Conservation (phyloP, 2,113 vertebrate genomes). For the Cyphomyrus plagiostoma region DNA sequence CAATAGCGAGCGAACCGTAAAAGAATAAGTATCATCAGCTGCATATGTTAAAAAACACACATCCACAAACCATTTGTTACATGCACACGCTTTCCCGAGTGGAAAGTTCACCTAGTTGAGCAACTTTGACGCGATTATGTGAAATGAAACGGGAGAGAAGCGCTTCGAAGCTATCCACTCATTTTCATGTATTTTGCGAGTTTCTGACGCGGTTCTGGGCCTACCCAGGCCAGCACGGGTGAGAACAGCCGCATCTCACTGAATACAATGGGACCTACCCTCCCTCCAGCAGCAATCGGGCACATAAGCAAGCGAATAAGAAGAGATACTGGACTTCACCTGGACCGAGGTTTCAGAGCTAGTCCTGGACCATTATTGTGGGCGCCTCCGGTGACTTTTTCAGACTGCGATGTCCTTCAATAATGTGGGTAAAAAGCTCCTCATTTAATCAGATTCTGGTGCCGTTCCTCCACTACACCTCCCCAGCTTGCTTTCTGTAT, state of each 20-base stretch:
- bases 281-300: conserved; percentile 53
- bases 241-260: conserved; percentile 69
- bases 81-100: not conserved
- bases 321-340: conserved; percentile 59
- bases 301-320: conserved; percentile 52
- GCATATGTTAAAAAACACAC: not conserved
- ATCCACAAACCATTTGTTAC: not conserved
- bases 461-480: conserved; percentile 71
- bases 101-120: not conserved
- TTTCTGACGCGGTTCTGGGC: conserved; percentile 57
- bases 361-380: conserved; percentile 61
- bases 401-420: conserved; percentile 61
- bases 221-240: conserved; percentile 61
- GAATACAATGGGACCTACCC: conserved; percentile 65
- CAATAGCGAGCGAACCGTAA: not conserved
- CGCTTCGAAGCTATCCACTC: conserved; percentile 24
- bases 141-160: not conserved
- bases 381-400: conserved; percentile 53
- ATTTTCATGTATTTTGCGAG: conserved; percentile 39
- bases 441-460: conserved; percentile 69
- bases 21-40: conserved; percentile 9
- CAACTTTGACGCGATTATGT: not conserved
- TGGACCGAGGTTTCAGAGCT: conserved; percentile 56
- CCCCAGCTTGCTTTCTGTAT: conserved; percentile 62
- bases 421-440: conserved; percentile 63